phyloP scores from a whole-genome alignment of 2,797 vertebrate species.

The Poecile montanus region DNA sequence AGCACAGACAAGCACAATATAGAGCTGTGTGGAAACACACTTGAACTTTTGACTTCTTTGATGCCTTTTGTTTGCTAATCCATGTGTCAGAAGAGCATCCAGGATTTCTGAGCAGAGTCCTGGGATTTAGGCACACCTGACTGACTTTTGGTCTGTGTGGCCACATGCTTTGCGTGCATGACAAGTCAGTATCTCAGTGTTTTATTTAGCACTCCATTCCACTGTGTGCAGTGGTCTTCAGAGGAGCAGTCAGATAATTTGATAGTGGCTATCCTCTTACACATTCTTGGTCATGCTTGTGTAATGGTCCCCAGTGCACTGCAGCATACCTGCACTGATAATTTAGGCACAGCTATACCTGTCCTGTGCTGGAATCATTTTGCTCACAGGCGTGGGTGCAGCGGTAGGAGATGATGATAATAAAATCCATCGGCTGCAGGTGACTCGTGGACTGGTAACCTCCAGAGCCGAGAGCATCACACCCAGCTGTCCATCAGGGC shows the following conservation, averaged over 20 bases:
- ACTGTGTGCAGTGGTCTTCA: neutral
- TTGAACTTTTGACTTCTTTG: conserved; percentile 52
- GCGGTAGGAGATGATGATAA: neutral
- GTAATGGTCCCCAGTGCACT: neutral
- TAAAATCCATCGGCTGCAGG: neutral
- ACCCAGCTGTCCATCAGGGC: accelerated
- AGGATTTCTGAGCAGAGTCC: conserved; percentile 20
- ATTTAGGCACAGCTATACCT: neutral
- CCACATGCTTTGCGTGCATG: neutral
- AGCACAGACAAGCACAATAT: neutral
- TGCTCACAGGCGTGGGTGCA: neutral
- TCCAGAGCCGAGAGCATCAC: accelerated
- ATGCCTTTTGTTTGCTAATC: conserved; percentile 56
- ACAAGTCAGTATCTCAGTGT: neutral
- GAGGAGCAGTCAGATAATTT: neutral
- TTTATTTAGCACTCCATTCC: conserved; percentile 24
- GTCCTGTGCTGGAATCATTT: neutral
- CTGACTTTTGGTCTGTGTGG: neutral
- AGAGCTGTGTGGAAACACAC: neutral
- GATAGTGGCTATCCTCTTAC: neutral
- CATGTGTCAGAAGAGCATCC: neutral
- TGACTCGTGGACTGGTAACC: neutral
- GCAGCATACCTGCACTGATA: neutral
- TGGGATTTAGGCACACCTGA: conserved; percentile 32
- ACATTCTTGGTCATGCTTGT: neutral